Conservation (phyloP, 2,888 invertebrate species). For the Pimpla rufipes region DNA sequence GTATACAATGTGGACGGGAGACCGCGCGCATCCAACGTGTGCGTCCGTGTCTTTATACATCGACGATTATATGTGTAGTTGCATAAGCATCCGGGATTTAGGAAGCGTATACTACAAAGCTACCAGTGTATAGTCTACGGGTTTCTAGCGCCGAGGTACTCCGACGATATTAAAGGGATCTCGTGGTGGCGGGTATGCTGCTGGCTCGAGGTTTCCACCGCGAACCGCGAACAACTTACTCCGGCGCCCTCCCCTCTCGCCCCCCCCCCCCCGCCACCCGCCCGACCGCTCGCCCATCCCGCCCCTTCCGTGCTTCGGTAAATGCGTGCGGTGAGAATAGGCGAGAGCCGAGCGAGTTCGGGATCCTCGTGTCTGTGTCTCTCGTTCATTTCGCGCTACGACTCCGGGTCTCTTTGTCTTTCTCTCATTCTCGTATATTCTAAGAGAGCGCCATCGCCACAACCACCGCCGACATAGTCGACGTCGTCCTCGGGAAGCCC, state of each 20-base stretch:
- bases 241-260: slow-evolving; percentile 61
- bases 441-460: slow-evolving; percentile 20
- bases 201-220: slow-evolving; percentile 75
- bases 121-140: slow-evolving; percentile 34
- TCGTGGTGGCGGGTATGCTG: slow-evolving; percentile 71
- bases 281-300: slow-evolving; percentile 22
- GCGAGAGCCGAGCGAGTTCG: slow-evolving; percentile 21
- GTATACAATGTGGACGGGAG: not conserved
- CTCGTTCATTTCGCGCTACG: slow-evolving; percentile 51
- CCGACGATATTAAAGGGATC: slow-evolving; percentile 80
- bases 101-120: slow-evolving; percentile 35
- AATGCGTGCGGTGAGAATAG: slow-evolving; percentile 53
- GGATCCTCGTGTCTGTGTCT: slow-evolving; percentile 39
- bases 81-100: slow-evolving; percentile 29
- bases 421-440: slow-evolving; percentile 37
- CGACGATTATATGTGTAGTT: not conserved
- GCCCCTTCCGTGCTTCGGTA: slow-evolving; percentile 40
- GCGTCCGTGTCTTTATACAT: not conserved
- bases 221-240: slow-evolving; percentile 83
- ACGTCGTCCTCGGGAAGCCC: slow-evolving; percentile 60
- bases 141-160: slow-evolving; percentile 68
- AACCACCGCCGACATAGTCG: slow-evolving; percentile 46
- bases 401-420: slow-evolving; percentile 3
- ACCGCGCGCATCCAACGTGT: too few species aligned
- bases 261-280: slow-evolving; percentile 31